Evolutionary conservation across 2,797 vertebrate genomes (phyloP).

Genomic region (Rallus crepitans): DNA sequence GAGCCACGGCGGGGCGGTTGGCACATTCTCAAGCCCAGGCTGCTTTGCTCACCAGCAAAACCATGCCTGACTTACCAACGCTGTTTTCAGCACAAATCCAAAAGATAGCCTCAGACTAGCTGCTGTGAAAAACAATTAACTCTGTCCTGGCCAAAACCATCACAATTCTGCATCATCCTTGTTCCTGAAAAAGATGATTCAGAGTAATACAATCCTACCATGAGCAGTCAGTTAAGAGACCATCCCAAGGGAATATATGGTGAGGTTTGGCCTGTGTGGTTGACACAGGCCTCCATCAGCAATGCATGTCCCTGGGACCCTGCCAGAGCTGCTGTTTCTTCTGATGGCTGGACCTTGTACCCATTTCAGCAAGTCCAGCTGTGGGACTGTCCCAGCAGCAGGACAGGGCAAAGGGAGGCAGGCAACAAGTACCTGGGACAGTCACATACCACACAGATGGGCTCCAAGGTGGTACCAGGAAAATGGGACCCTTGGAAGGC

Average conservation of each 20-base stretch:
- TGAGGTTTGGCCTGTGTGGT: background rate
- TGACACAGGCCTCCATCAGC: background rate
- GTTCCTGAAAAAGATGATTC: background rate
- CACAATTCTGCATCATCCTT: background rate
- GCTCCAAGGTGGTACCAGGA: background rate
- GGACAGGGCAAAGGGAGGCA: background rate
- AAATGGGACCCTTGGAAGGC: background rate
- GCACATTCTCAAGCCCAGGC: no score
- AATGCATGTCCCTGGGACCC: no score
- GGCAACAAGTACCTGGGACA: background rate
- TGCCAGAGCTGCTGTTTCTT: background rate
- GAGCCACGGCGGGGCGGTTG: no score
- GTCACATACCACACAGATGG: background rate
- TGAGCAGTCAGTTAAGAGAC: background rate
- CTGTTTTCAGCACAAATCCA: no score
- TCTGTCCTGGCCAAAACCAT: no score
- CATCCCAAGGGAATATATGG: background rate
- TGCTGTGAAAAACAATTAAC: no score
- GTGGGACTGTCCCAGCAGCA: background rate
- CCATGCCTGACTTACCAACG: no score
- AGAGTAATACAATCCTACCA: background rate
- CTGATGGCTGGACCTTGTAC: background rate
- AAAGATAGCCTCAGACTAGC: no score
- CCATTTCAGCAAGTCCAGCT: background rate
- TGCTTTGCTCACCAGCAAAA: no score